Evolutionary conservation across 2,113 vertebrate genomes (phyloP).

Genomic region (Sylvia atricapilla): DNA sequence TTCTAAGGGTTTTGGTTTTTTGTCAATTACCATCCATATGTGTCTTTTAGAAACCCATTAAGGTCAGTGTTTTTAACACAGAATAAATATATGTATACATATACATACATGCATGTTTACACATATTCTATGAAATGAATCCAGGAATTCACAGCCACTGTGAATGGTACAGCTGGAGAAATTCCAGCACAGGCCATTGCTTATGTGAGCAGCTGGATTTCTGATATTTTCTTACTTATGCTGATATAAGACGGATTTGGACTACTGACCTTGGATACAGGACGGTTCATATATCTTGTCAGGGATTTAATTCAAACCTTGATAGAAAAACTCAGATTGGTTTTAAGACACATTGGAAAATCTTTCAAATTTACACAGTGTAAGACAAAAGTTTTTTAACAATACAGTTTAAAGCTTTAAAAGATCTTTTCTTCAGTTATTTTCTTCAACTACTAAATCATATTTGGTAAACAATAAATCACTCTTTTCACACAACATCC

Average conservation of each 20-base stretch:
- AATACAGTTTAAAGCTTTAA: neutral
- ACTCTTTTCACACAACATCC: neutral
- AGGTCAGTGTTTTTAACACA: neutral
- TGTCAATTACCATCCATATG: neutral
- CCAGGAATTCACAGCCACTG: neutral
- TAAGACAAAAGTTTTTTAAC: neutral
- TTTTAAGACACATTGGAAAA: neutral
- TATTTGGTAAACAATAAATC: neutral
- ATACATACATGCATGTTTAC: neutral
- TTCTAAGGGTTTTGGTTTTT: neutral
- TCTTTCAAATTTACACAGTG: neutral
- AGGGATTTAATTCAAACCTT: neutral
- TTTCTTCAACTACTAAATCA: neutral
- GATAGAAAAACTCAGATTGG: neutral
- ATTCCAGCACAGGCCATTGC: neutral
- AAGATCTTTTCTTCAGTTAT: neutral
- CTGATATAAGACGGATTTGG: neutral
- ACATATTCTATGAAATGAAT: neutral
- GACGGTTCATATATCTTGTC: neutral
- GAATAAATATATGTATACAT: neutral
- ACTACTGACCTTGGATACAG: neutral
- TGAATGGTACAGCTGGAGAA: neutral
- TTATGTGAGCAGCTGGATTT: neutral
- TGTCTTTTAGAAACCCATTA: neutral
- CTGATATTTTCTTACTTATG: neutral